Evolutionary conservation across 2,797 vertebrate species (phyloP).

Genomic region (Coilia nasus): DNA sequence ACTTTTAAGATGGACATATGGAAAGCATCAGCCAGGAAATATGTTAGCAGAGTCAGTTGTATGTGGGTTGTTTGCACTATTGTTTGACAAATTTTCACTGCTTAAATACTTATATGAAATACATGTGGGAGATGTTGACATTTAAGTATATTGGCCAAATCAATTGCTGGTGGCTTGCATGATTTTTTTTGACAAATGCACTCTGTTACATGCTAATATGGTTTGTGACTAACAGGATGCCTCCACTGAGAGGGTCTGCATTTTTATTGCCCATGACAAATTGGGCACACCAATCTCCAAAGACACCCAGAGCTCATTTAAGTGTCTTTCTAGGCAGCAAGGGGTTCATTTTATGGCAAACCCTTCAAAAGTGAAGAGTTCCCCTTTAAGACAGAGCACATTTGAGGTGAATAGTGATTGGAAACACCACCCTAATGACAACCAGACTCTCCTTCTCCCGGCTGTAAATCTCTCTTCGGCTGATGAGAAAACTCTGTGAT

Average conservation of each 20-base stretch:
- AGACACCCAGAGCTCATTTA: not conserved
- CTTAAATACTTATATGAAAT: not conserved
- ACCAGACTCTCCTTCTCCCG: conserved; percentile 39
- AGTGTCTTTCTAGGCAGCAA: not conserved
- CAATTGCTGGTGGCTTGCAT: not conserved
- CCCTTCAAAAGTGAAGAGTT: not conserved
- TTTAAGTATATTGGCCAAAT: not conserved
- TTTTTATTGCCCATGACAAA: not conserved
- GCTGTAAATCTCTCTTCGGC: conserved; percentile 30
- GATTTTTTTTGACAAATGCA: not conserved
- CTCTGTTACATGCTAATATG: not conserved
- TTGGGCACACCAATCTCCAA: not conserved
- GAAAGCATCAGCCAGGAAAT: not conserved
- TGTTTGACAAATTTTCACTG: not conserved
- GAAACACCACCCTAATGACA: conserved; percentile 46
- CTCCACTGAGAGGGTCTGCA: not conserved
- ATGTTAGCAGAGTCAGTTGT: not conserved
- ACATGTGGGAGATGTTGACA: not conserved
- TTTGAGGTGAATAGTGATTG: conserved; percentile 39
- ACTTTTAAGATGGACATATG: not conserved
- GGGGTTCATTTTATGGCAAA: not conserved
- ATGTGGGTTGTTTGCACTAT: not conserved
- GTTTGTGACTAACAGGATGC: not conserved
- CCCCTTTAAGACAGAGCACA: conserved; percentile 5
- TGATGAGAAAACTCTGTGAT: conserved; percentile 7